Evolutionary conservation across 2,888 invertebrate genomes (phyloP).

Genomic region (Frankliniella intonsa): DNA sequence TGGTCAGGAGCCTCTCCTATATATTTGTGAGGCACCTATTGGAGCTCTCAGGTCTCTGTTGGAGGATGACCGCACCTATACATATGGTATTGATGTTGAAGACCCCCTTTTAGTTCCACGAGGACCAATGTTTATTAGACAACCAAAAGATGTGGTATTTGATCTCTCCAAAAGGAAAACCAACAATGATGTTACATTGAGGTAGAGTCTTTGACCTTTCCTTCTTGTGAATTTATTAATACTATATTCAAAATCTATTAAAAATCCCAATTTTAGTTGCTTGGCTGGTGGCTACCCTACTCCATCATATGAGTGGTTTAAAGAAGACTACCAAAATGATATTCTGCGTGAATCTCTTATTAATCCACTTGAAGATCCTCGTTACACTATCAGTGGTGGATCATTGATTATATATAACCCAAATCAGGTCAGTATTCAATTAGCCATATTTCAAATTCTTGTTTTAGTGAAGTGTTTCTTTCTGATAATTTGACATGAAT

Average conservation of each 20-base stretch:
- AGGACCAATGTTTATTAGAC: constrained; percentile 83
- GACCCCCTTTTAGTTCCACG: constrained; percentile 76
- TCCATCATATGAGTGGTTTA: constrained; percentile 85
- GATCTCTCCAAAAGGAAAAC: constrained; percentile 68
- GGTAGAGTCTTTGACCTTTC: constrained; percentile 43
- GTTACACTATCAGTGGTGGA: constrained; percentile 87
- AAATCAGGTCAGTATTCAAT: constrained; percentile 51
- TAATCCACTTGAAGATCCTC: constrained; percentile 66
- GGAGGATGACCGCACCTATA: constrained; percentile 71
- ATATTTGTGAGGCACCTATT: constrained; percentile 85
- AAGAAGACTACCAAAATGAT: constrained; percentile 80
- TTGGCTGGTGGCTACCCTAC: constrained; percentile 83
- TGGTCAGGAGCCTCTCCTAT: constrained; percentile 70
- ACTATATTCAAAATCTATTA: constrained; percentile 27
- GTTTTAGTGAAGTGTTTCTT: not conserved
- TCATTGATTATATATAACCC: constrained; percentile 83
- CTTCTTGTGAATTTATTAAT: constrained; percentile 9
- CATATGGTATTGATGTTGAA: constrained; percentile 77
- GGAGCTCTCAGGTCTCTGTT: constrained; percentile 64
- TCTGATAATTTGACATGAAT: not conserved
- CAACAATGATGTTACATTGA: constrained; percentile 68
- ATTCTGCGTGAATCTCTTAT: constrained; percentile 66
- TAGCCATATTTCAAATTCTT: not conserved
- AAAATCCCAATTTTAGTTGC: constrained; percentile 52
- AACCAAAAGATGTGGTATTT: constrained; percentile 77